phyloP scores from a whole-genome alignment of 2,113 vertebrate genomes.

The Centropristis striata region DNA sequence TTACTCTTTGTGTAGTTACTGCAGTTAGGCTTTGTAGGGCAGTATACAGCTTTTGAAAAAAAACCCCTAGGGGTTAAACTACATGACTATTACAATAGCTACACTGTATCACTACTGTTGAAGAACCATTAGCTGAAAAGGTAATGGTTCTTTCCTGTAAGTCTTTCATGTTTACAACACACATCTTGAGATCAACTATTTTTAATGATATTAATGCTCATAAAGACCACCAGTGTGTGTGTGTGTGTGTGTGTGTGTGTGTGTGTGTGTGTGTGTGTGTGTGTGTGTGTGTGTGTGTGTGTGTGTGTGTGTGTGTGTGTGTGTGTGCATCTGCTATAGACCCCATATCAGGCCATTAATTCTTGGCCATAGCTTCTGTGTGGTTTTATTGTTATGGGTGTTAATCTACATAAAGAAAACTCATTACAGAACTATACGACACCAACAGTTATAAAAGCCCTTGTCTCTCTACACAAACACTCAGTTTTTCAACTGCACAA shows the following conservation, averaged over 20 bases:
- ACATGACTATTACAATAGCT: not conserved
- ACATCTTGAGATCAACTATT: not conserved
- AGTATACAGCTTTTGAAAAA: too few relatives aligned
- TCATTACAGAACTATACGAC: constrained; percentile 38
- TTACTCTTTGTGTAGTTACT: too few relatives aligned
- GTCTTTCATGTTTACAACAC: constrained; percentile 1
- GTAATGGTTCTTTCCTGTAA: constrained; percentile 11
- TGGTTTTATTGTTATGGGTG: constrained; percentile 41
- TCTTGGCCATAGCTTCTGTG: constrained; percentile 6
- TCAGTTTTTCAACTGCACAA: constrained; percentile 6
- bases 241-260: too few relatives aligned
- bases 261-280: not conserved
- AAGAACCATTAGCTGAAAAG: too few relatives aligned
- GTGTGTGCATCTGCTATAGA: not conserved
- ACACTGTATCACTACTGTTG: not conserved
- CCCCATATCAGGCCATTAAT: constrained; percentile 12
- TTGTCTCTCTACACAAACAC: not conserved
- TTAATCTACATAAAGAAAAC: constrained; percentile 53
- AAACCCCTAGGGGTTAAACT: not conserved
- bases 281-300: constrained; percentile 5
- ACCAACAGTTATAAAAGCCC: constrained; percentile 31
- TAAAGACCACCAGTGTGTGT: not conserved
- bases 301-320: constrained; percentile 3
- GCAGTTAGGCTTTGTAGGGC: too few relatives aligned
- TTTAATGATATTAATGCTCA: constrained; percentile 21